A percentile compares a stretch with the other conserved stretches of the same genome.
Evolutionary conservation across 2,113 vertebrate species (phyloP).

Genomic region (Callithrix jacchus): DNA sequence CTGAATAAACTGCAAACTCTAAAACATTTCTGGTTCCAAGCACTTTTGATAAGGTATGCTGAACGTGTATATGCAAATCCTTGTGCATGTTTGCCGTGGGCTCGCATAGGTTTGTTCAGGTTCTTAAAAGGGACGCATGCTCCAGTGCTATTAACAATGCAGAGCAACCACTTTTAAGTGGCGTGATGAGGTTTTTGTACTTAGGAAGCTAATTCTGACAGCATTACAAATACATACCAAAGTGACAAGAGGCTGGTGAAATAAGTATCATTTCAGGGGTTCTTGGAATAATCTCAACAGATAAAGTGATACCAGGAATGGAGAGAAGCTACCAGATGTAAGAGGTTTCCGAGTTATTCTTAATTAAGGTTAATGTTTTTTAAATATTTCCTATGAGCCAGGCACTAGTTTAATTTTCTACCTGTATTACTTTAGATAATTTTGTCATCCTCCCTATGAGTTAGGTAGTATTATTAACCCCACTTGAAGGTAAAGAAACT

Average conservation of each 20-base stretch:
- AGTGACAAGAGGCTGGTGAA: neutral
- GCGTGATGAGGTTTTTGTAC: neutral
- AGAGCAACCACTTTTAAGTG: neutral
- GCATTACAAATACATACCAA: neutral
- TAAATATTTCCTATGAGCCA: neutral
- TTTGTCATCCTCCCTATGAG: neutral
- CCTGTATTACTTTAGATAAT: neutral
- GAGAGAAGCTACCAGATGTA: neutral
- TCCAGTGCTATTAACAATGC: neutral
- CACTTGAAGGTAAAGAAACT: neutral
- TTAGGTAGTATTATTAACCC: neutral
- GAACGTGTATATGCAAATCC: neutral
- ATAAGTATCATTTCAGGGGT: neutral
- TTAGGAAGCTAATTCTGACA: conserved; percentile 27
- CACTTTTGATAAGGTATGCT: neutral
- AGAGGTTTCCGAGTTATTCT: neutral
- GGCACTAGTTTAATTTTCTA: neutral
- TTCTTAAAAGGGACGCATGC: neutral
- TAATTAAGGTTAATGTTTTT: neutral
- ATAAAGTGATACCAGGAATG: neutral
- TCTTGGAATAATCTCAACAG: neutral
- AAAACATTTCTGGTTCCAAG: neutral
- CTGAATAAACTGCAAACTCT: neutral
- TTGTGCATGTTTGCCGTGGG: neutral
- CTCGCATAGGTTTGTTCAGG: neutral